Evolutionary conservation across 2,797 vertebrate genomes (phyloP), one percentile per base, ranked within the genome.

Genomic region (Pseudochirops corinnae): DNA sequence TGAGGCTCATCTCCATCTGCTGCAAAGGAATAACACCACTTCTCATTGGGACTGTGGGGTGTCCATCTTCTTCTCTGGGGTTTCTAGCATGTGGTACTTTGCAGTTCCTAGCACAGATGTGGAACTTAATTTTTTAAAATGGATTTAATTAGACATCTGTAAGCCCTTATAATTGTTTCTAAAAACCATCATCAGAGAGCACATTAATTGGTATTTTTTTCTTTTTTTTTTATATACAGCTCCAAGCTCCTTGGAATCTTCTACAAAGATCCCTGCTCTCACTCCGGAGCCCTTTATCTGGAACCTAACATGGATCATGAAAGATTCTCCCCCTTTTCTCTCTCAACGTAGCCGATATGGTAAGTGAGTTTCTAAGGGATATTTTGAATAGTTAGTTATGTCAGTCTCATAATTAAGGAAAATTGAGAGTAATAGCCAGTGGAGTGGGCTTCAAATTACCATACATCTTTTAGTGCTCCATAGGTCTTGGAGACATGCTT

Each of bases 251-350:
- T 94, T 0, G 7, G 97, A 98, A 94, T 97, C 97, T 46, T 91
- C 97, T 56, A 96, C 97, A 96, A 98, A 96, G 82, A 97, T 92
- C 60, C 58, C 98, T 94, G 93, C 97, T 96, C 95, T 93, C 96
- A 94, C 96, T 96, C 60, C 97, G 60, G 97, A 96, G 91, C 90
- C 98, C 92, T 98, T 98, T 97, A 96, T 96, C 0, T 99, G 99
- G 99, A 99, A 99, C 95, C 96, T 99, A 92, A 99, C 99, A 16
- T 99, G 99, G 99, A 98, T 98, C 94, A 99, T 99, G 99, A 99
- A 98, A 97, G 99, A 99, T 53, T 99, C 98, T 2, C 98, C 98
- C 21, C 98, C 98, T 95, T 98, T 99, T 97, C 98, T 98, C 93
- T 96, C 98, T 56, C 98, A 99, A 55, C 98, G 98, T 97, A 99